Base-by-base conservation (phyloP, 2,888 invertebrate species). In the Sminthurinus aureus region DNA sequence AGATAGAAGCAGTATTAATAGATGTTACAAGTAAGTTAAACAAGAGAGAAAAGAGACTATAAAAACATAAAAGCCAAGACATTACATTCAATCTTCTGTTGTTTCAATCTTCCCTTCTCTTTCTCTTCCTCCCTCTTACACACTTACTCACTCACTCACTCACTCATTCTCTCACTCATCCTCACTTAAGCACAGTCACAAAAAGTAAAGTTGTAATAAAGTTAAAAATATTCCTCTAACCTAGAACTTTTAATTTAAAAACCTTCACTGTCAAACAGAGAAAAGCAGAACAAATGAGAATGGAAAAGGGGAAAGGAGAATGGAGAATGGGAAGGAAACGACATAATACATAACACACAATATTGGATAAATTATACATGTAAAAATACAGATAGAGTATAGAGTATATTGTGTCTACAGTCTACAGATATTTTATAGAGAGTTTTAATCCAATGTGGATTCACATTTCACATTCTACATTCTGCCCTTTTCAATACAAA, bases 151-250 rank as follows among this genome's bases (percentile, higher is more conserved):
- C 71, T 71, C 58, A 6, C 9, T 58, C 58, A 15, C 13, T 58
- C 58, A 15, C 58, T 15, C 58, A 15, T 11, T 58, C 58, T 6
- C 58, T 58, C 58, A 15, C 58, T 58, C 58, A 15, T 18, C 18
- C 71, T 24, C 22, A 71, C 71, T 26, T 71, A 71, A 71, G 71
- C 24, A 71, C 71, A 71, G 22, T 71, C 71, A 71, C 24, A 71
- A 71, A 71, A 69, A 69, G 67, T 20, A 20, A 64, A 18, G 13
- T 18, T 11, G 67, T 67, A 22, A 71, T 71, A 24, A 71, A 71
- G 71, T 71, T 71, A 71, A 71, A 71, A 71, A 71, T 71, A 71
- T 71, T 71, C 26, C 24, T 26, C 26, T 71, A 22, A 71, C 22
- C 24, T 71, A 20, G 26, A 18, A 18, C 58, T 58, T 58, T 58